Evolutionary conservation across 2,797 vertebrate species (phyloP).

Genomic region (Odontamblyopus lacepedii): DNA sequence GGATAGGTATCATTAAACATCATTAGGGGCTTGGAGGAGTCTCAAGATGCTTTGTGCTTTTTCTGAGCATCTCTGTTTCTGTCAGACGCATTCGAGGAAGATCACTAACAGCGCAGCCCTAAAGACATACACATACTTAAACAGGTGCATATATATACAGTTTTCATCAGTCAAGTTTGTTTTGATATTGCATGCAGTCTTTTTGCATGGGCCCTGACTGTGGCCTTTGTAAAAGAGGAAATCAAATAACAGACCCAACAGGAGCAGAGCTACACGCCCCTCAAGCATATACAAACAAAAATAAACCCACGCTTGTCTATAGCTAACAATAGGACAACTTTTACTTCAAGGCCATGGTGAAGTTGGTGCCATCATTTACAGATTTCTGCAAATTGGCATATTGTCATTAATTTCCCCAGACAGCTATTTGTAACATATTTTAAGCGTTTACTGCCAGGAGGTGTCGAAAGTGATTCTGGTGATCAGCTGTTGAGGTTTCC

Average conservation of each 20-base stretch:
- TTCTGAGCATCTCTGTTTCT: constrained; percentile 54
- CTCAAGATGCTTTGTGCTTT: constrained; percentile 55
- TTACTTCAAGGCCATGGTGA: constrained; percentile 74
- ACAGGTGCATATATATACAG: constrained; percentile 47
- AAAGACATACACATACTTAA: constrained; percentile 48
- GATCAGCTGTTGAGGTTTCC: constrained; percentile 62
- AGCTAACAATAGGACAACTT: constrained; percentile 77
- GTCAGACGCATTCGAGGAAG: constrained; percentile 74
- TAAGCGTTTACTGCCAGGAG: constrained; percentile 63
- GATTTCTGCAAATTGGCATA: constrained; percentile 61
- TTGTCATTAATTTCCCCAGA: constrained; percentile 65
- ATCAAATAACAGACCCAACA: constrained; percentile 75
- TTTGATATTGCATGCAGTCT: constrained; percentile 76
- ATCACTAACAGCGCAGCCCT: constrained; percentile 70
- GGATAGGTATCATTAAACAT: constrained; percentile 78
- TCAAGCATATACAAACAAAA: constrained; percentile 73
- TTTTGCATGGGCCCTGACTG: constrained; percentile 77
- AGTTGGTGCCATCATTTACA: constrained; percentile 70
- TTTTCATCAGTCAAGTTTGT: constrained; percentile 73
- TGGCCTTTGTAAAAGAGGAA: constrained; percentile 76
- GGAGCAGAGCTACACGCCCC: constrained; percentile 71
- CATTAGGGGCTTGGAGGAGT: constrained; percentile 71
- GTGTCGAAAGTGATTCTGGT: constrained; percentile 66
- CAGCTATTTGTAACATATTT: constrained; percentile 66
- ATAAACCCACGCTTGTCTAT: constrained; percentile 68